Conservation (phyloP, 2,113 vertebrate genomes). For the Colossoma macropomum region DNA sequence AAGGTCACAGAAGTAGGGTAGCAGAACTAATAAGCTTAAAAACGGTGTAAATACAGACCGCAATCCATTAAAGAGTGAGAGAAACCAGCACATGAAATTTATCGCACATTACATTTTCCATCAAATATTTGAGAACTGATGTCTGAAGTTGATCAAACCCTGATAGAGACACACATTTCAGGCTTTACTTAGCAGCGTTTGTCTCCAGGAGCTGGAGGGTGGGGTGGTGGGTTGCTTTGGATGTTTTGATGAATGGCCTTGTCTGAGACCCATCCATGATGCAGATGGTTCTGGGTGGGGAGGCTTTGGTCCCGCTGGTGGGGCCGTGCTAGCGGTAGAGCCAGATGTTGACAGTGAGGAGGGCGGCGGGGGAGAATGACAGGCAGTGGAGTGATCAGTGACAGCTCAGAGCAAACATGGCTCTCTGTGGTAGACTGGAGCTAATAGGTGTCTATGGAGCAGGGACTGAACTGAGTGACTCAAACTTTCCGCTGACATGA, state of each 20-base stretch:
- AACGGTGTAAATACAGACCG: too few relatives aligned
- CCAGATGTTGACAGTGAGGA: slow-evolving; percentile 65
- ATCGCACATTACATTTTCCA: too few relatives aligned
- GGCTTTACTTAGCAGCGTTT: slow-evolving; percentile 51
- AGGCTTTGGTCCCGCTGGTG: slow-evolving; percentile 60
- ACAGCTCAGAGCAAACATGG: slow-evolving; percentile 48
- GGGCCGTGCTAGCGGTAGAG: slow-evolving; percentile 60
- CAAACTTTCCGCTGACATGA: too few relatives aligned
- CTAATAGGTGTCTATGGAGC: background rate
- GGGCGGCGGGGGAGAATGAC: slow-evolving; percentile 55
- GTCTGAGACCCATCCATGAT: slow-evolving; percentile 55
- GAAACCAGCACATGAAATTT: too few relatives aligned
- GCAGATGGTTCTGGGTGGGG: slow-evolving; percentile 74
- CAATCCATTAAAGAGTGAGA: too few relatives aligned
- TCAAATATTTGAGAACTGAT: background rate
- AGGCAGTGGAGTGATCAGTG: slow-evolving; percentile 54
- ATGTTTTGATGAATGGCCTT: slow-evolving; percentile 72
- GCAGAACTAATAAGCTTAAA: too few relatives aligned
- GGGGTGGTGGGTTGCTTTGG: slow-evolving; percentile 57
- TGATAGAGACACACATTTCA: background rate
- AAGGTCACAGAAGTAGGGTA: too few relatives aligned
- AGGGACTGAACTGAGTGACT: background rate
- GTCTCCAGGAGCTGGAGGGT: slow-evolving; percentile 56
- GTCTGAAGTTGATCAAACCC: background rate
- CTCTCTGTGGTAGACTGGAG: slow-evolving; percentile 31